Base-by-base conservation (phyloP, 64 coral and sea anemone species). In the Stylophora pistillata region DNA sequence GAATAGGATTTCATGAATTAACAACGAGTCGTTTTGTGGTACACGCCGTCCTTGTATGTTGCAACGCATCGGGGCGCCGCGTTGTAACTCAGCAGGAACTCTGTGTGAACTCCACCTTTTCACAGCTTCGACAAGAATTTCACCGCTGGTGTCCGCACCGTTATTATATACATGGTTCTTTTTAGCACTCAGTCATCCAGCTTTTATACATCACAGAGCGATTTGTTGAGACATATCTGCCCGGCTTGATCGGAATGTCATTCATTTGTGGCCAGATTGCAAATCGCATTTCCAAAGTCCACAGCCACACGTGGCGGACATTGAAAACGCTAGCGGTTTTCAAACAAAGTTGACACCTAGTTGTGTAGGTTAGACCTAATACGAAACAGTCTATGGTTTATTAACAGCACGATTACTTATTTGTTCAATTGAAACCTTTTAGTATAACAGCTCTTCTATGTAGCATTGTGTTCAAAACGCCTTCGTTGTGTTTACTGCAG, bases 1-100 rank as follows among this genome's bases (percentile, higher is more conserved):
- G 80, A 84, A 84, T 84, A 70, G 80, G 26, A n/a, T 37, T 69
- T 69, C 80, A 69, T 84, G 62, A 84, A 84, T 84, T 84, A 84
- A 68, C 80, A 84, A 84, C 80, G 80, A 84, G 61, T 14, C 60
- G 80, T 84, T 84, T 84, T 69, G 34, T 84, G 61, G 62, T 69
- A 34, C 80, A 84, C 60, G 80, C 80, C 60, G 80, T 37, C 34
- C 30, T 84, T 63, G 61, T 68, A 4, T 84, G 80, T 84, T 15
- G 37, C 32, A 32, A 54, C 60, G 15, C 62, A 32, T 4, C 34
- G 30, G 80, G 80, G 80, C 61, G 80, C 69, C 80, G 3, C 33
- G 32, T 23, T 33, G 6, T 0, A 18, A n/a, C 61, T 33, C 80
- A 84, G 80, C 80, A 34, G 66, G 80, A 52, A 69, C 61, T 84